These are phyloP conservation scores for Paralichthys olivaceus DNA, from an alignment of 2,113 vertebrate species.

Conservation along the genomic window DNA sequence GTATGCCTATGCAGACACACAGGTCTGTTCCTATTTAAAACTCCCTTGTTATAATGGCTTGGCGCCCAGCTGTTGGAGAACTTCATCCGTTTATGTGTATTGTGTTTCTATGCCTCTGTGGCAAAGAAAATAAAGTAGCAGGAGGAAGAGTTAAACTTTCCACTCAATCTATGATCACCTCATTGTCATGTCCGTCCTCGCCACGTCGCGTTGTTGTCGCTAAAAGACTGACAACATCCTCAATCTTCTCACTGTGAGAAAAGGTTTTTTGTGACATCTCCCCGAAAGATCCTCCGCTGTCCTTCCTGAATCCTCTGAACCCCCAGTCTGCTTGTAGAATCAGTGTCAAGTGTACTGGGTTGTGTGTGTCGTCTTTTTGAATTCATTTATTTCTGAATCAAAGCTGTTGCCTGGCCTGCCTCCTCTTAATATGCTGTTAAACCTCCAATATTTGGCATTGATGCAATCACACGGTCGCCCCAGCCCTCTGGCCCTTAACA, in stretches of 20 bases:
- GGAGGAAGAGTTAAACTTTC: background rate
- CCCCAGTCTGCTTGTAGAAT: background rate
- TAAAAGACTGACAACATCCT: slow-evolving; percentile 1
- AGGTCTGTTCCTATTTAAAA: no score
- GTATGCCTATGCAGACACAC: no score
- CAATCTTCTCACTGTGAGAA: slow-evolving; percentile 4
- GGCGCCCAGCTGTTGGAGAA: background rate
- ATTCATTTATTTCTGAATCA: slow-evolving; percentile 14
- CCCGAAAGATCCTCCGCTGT: background rate
- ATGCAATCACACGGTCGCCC: slow-evolving; percentile 43
- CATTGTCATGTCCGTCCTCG: background rate
- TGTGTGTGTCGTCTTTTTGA: background rate
- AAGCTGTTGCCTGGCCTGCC: background rate
- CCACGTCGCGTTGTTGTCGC: background rate
- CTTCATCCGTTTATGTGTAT: slow-evolving; percentile 5
- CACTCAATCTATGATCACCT: background rate
- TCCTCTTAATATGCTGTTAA: slow-evolving; percentile 34
- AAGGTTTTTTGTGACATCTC: background rate
- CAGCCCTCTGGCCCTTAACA: slow-evolving; percentile 51
- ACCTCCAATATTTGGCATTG: slow-evolving; percentile 42
- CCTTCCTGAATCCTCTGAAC: slow-evolving; percentile 4
- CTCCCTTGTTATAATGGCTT: no score
- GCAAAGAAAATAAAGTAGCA: background rate
- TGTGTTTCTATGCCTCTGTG: background rate
- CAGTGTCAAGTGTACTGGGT: background rate